Evolutionary conservation across 2,888 invertebrate species (phyloP).

Genomic region (Physocephala rufipes): DNA sequence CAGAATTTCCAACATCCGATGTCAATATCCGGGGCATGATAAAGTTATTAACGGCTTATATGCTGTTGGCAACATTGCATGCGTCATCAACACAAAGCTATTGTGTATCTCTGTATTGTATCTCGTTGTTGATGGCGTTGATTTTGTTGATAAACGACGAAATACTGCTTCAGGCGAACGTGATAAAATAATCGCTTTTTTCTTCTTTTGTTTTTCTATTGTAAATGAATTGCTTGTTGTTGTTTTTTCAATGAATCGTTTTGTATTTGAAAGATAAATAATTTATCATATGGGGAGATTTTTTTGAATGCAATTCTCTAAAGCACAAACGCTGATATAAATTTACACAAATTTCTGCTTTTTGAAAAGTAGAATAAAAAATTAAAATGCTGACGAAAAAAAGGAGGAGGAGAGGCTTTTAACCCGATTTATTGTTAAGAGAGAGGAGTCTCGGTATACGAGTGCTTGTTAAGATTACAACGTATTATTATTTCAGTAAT

Average conservation of each 20-base stretch:
- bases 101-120: not conserved
- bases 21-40: conserved; percentile 15
- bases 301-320: not conserved
- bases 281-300: too few species aligned
- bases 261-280: too few species aligned
- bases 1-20: not conserved
- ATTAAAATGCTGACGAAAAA: too few species aligned
- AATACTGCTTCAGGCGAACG: not conserved
- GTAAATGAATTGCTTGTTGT: conserved; percentile 3
- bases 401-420: too few species aligned
- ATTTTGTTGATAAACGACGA: conserved; percentile 7
- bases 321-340: too few species aligned
- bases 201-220: not conserved
- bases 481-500: too few species aligned
- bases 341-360: too few species aligned
- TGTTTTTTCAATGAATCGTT: too few species aligned
- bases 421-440: too few species aligned
- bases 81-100: not conserved
- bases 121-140: conserved; percentile 1
- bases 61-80: not conserved
- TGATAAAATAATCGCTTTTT: not conserved
- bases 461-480: too few species aligned
- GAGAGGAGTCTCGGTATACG: too few species aligned
- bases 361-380: too few species aligned
- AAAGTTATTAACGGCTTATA: not conserved